Conservation (phyloP, 2,888 invertebrate species). For the Endotricha flammealis region DNA sequence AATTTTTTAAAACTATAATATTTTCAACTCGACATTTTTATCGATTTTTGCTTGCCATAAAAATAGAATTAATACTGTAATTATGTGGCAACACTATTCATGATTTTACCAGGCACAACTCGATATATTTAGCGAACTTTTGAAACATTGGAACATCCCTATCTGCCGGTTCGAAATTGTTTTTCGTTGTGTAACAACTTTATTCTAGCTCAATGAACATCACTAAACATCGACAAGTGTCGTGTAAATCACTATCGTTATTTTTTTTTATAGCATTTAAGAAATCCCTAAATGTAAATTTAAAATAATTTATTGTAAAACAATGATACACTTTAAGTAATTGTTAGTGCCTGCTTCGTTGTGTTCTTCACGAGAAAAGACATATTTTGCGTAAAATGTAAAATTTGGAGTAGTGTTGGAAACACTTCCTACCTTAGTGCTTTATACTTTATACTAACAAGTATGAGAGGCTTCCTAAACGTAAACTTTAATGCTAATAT, state of each 20-base stretch:
- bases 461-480: slow-evolving; percentile 72
- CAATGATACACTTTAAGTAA: slow-evolving; percentile 64
- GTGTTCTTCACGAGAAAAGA: slow-evolving; percentile 63
- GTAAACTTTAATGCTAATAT: slow-evolving; percentile 58
- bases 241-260: slow-evolving; percentile 51
- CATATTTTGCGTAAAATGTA: slow-evolving; percentile 67
- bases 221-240: slow-evolving; percentile 32
- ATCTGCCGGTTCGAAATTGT: slow-evolving; percentile 4
- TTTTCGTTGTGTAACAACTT: slow-evolving; percentile 16
- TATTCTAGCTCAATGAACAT: slow-evolving; percentile 51
- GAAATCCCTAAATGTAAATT: slow-evolving; percentile 62
- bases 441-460: slow-evolving; percentile 51
- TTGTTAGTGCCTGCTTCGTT: slow-evolving; percentile 74
- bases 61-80: slow-evolving; percentile 44
- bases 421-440: slow-evolving; percentile 43
- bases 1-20: slow-evolving; percentile 48
- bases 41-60: slow-evolving; percentile 69
- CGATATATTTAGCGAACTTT: no score
- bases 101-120: no score
- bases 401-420: slow-evolving; percentile 53
- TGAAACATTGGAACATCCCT: slow-evolving; percentile 17
- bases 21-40: slow-evolving; percentile 39
- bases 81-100: slow-evolving; percentile 26
- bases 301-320: slow-evolving; percentile 75
- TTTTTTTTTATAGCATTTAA: slow-evolving; percentile 60